These are phyloP conservation scores for Latheticus oryzae DNA, from an alignment of 2,888 invertebrate species.

Conservation along the genomic window DNA sequence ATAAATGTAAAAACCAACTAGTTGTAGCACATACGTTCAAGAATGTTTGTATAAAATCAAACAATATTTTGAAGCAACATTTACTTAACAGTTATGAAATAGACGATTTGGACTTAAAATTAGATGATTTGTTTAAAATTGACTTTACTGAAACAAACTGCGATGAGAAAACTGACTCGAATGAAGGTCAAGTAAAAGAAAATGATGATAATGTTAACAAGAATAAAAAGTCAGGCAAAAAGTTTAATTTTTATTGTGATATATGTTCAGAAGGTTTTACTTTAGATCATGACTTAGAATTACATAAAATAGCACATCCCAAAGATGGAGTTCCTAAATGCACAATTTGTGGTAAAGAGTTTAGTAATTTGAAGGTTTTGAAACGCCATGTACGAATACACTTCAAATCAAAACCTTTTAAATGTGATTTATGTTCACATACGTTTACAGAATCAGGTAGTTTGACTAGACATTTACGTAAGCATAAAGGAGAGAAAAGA, in stretches of 20 bases:
- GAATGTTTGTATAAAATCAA: slow-evolving; percentile 55
- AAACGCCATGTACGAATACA: slow-evolving; percentile 58
- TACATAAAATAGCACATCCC: slow-evolving; percentile 57
- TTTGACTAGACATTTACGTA: slow-evolving; percentile 57
- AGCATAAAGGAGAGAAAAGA: slow-evolving; percentile 59
- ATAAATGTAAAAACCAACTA: slow-evolving; percentile 53
- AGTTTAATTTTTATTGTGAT: slow-evolving; percentile 48
- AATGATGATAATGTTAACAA: slow-evolving; percentile 7
- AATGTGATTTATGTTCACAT: slow-evolving; percentile 55
- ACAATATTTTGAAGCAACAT: slow-evolving; percentile 51
- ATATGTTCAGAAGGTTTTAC: slow-evolving; percentile 54
- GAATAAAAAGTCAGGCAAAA: slow-evolving; percentile 15
- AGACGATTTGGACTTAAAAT: slow-evolving; percentile 49
- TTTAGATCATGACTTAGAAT: slow-evolving; percentile 54
- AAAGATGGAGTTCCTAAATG: slow-evolving; percentile 52
- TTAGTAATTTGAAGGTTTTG: slow-evolving; percentile 55
- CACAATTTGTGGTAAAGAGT: slow-evolving; percentile 56
- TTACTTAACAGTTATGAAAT: slow-evolving; percentile 47
- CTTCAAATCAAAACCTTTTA: slow-evolving; percentile 57
- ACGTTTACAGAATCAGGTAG: slow-evolving; percentile 59
- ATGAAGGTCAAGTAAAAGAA: background rate
- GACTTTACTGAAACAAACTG: slow-evolving; percentile 42
- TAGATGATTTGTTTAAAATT: slow-evolving; percentile 45
- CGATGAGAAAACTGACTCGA: slow-evolving; percentile 20
- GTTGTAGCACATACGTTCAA: slow-evolving; percentile 53